These are phyloP conservation scores for Chelonoidis abingdonii DNA, from an alignment of 2,113 vertebrate species.

Conservation along the genomic window DNA sequence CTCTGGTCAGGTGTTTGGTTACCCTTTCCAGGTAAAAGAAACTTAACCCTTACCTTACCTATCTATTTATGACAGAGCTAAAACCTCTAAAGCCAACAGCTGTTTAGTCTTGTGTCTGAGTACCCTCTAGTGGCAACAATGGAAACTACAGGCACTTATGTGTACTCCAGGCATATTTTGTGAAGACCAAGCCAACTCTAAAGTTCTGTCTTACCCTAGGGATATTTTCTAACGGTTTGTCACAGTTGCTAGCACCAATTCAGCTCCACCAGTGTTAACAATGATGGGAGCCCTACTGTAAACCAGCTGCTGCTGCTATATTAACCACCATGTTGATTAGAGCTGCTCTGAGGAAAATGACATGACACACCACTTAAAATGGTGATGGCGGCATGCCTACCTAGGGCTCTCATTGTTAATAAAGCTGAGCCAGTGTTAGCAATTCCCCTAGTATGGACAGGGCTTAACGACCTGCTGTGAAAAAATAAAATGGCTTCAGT, in stretches of 20 bases:
- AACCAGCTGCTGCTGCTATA: slow-evolving; percentile 13
- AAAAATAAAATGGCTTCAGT: background rate
- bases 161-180: background rate
- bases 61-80: too few species aligned
- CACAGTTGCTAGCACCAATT: background rate
- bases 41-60: too few species aligned
- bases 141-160: background rate
- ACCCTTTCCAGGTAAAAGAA: too few species aligned
- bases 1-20: too few species aligned
- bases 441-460: background rate
- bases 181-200: background rate
- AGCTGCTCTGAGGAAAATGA: background rate
- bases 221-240: background rate
- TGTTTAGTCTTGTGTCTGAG: background rate
- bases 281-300: background rate
- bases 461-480: background rate
- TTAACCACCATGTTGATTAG: background rate
- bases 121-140: slow-evolving; percentile 25
- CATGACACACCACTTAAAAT: background rate
- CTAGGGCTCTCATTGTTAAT: background rate
- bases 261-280: background rate
- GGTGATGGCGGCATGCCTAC: accelerated
- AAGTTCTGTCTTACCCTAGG: background rate
- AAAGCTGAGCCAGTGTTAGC: background rate
- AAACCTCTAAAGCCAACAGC: background rate